Evolutionary conservation across 2,113 vertebrate genomes (phyloP).

Genomic region (Osmerus mordax): DNA sequence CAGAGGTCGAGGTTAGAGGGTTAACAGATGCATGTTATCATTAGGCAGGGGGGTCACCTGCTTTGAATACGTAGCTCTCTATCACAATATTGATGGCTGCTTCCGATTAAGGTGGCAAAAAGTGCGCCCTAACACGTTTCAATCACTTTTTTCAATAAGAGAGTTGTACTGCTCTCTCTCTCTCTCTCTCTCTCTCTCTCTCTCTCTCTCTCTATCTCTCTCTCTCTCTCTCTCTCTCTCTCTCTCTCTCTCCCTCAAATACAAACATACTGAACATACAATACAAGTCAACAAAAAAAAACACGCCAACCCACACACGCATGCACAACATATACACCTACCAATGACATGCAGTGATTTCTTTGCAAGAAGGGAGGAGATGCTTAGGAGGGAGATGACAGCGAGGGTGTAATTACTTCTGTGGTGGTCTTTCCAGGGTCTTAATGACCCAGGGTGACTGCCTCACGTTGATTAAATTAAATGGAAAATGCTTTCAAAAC

Average conservation of each 20-base stretch:
- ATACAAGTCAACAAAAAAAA: neutral
- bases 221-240: neutral
- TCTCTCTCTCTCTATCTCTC: neutral
- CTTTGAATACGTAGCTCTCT: constrained; percentile 27
- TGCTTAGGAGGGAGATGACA: neutral
- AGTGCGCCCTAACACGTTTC: neutral
- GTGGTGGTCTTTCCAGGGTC: constrained; percentile 11
- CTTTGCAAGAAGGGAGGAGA: no score
- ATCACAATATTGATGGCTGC: neutral
- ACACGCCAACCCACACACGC: neutral
- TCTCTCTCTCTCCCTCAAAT: neutral
- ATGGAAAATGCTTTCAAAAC: neutral
- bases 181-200: no score
- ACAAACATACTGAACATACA: no score
- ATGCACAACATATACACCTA: neutral
- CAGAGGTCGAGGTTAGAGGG: constrained; percentile 28
- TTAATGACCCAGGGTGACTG: constrained; percentile 25
- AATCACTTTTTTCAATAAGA: neutral
- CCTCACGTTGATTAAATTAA: constrained; percentile 35
- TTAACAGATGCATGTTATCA: constrained; percentile 38
- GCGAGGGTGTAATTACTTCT: neutral
- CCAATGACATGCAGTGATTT: neutral
- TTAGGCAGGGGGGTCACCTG: constrained; percentile 9
- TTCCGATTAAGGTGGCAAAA: constrained; percentile 8
- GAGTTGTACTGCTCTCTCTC: neutral